phyloP scores from a whole-genome alignment of 2,888 invertebrate species.

The Graphium colonna region DNA sequence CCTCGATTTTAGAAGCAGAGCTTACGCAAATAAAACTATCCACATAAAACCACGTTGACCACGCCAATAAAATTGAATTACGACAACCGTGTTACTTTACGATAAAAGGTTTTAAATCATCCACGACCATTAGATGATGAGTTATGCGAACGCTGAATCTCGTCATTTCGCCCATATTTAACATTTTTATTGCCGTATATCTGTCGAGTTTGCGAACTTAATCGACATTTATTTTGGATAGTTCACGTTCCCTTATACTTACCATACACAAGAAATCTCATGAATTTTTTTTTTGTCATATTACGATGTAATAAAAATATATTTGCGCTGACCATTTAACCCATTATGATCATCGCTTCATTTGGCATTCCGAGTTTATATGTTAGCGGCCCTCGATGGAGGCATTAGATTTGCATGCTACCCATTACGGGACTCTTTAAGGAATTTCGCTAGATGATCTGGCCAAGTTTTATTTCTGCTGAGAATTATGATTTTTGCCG shows the following conservation, averaged over 20 bases:
- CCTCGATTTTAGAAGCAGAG: slow-evolving; percentile 55
- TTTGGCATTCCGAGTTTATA: slow-evolving; percentile 69
- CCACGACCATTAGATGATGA: slow-evolving; percentile 77
- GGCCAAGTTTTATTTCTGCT: slow-evolving; percentile 61
- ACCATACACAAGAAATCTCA: slow-evolving; percentile 53
- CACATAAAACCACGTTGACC: slow-evolving; percentile 69
- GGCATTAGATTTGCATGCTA: slow-evolving; percentile 75
- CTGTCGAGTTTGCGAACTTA: slow-evolving; percentile 65
- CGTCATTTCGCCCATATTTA: slow-evolving; percentile 72
- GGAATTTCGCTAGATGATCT: slow-evolving; percentile 44
- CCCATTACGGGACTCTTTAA: slow-evolving; percentile 49
- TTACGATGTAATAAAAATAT: slow-evolving; percentile 69
- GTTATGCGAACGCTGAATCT: slow-evolving; percentile 71
- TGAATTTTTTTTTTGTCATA: slow-evolving; percentile 59
- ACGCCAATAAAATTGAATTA: slow-evolving; percentile 76
- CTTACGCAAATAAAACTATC: slow-evolving; percentile 64
- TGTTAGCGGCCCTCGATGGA: slow-evolving; percentile 58
- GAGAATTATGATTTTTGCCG: slow-evolving; percentile 64
- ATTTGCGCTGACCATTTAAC: slow-evolving; percentile 71
- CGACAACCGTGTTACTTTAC: slow-evolving; percentile 73
- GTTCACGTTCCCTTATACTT: slow-evolving; percentile 44
- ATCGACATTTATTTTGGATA: slow-evolving; percentile 63
- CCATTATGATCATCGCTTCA: slow-evolving; percentile 73
- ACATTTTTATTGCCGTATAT: slow-evolving; percentile 75
- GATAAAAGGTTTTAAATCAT: slow-evolving; percentile 79